Base-by-base conservation (phyloP, 1,140 invertebrate species). In the Platyscapa corneri region DNA sequence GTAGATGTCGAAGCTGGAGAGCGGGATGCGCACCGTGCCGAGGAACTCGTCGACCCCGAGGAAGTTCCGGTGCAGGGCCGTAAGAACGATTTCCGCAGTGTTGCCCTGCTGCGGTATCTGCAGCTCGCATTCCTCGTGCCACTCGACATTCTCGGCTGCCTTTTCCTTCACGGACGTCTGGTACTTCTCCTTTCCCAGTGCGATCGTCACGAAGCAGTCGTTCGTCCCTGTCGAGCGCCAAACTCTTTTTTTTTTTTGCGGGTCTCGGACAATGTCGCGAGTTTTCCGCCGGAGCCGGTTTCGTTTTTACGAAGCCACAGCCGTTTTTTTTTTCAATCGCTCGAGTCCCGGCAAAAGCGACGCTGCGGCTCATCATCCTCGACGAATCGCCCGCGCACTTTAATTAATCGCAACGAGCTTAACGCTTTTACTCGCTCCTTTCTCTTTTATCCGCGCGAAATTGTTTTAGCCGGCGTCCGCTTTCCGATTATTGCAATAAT, bases 101-200 rank as follows among this genome's bases (percentile, higher is more conserved):
- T 98, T 98, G 87, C 97, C 97, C 92, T 97, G 97, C 86, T 96
- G 94, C 18, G 97, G 97, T 88, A 99, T 98, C 87, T 95, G 97
- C 95, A 99, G 93, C 94, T 99, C 98, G 93, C 98, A 99, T 95
- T 99, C 98, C 93, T 99, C 98, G 91, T 97, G 96, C 98, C 98
- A 99, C 93, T 98, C 97, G 32, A 97, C 96, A 90, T 96, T 96
- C 87, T 96, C 94, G 77, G 94, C 93, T 30, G 96, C 95, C 94
- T 98, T 98, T 92, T 98, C 97, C 93, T 98, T 98, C 84, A 98
- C 96, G 75, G 98, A 98, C 72, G 98, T 99, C 94, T 98, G 97
- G 93, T 97, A 99, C 94, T 98, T 99, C 91, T 98, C 98, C 94
- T 99, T 99, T 37, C 97, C 98, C 88, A 99, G 94, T 46, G 95